Evolutionary conservation across 2,113 vertebrate species (phyloP).

Genomic region (Zosterops borbonicus): DNA sequence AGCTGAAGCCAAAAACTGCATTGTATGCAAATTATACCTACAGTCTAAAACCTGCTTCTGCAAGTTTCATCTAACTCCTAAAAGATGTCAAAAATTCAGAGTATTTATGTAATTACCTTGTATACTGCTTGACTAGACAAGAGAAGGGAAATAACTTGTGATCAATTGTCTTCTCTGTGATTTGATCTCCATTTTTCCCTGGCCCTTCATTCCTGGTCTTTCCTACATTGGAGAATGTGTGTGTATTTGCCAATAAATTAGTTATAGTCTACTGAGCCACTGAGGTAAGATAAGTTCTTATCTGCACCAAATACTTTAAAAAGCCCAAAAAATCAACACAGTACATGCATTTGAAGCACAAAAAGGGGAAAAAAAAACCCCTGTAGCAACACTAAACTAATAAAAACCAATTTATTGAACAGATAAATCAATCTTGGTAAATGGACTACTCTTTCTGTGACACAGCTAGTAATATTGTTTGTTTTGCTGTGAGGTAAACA

Average conservation of each 20-base stretch:
- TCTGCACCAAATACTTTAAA: not conserved
- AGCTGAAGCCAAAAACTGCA: not conserved
- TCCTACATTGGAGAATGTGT: not conserved
- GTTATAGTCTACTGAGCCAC: not conserved
- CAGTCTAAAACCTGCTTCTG: not conserved
- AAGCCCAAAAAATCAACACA: not conserved
- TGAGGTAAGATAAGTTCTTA: not conserved
- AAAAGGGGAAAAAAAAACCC: not conserved
- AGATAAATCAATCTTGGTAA: not conserved
- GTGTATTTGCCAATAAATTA: not conserved
- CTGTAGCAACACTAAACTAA: not conserved
- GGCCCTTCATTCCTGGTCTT: not conserved
- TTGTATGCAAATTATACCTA: not conserved
- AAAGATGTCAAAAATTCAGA: not conserved
- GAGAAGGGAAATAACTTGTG: not conserved
- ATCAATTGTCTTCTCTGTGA: rapidly evolving
- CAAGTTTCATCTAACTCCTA: not conserved
- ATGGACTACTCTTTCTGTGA: not conserved
- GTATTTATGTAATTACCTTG: not conserved
- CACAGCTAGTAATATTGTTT: not conserved
- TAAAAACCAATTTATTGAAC: not conserved
- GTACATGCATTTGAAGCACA: not conserved
- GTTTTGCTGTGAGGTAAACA: not conserved
- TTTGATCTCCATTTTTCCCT: not conserved
- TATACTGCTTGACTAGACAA: not conserved